Evolutionary conservation across 1,140 invertebrate genomes (phyloP), one percentile per base, ranked within the genome.

Genomic region (Drosophila azteca): DNA sequence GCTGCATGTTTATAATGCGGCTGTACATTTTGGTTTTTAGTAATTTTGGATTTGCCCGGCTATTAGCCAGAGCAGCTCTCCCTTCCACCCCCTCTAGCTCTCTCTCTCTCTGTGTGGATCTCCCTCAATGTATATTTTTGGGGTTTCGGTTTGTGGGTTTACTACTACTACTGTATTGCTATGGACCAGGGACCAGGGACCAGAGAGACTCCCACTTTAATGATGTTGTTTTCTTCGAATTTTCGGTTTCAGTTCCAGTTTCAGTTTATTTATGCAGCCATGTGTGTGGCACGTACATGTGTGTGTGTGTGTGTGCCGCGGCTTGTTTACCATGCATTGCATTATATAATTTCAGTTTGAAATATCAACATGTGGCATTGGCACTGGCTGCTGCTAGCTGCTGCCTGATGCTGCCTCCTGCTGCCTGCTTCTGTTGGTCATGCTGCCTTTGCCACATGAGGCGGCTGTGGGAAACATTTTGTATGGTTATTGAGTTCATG

Each of bases 321-420:
- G 70, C 58, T 73, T 85, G 77, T 77, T 83, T 84, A 77, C 77
- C 80, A 79, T 70, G 63, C 64, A 80, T 63, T 81, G 78, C 81
- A 84, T 85, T 87, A 85, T 82, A 77, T 82, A 85, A 85, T 81
- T 85, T 87, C 48, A 68, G 81, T 85, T 70, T 66, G 62, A 62
- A 74, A 87, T 81, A 85, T 85, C 81, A 85, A 85, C 80, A 84
- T 84, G 80, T 85, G 80, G 77, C 67, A 53, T 45, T 71, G 61
- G 53, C 49, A 49, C 45, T 39, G 17, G 49, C 53, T 35, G 15
- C 29, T 46, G 0, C 24, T 48, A 1, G 17, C 17, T 20, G 17
- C 45, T 39, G 17, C 45, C 53, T 35, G 15, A 0, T 20, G 17
- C 45, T 39, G 17, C 45, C 53, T 35, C 13, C 29, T 46, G 0